A percentile compares a stretch with the other conserved stretches of the same genome.
These are phyloP conservation scores for Petaurus breviceps DNA, from an alignment of 2,113 vertebrate species.

Conservation along the genomic window DNA sequence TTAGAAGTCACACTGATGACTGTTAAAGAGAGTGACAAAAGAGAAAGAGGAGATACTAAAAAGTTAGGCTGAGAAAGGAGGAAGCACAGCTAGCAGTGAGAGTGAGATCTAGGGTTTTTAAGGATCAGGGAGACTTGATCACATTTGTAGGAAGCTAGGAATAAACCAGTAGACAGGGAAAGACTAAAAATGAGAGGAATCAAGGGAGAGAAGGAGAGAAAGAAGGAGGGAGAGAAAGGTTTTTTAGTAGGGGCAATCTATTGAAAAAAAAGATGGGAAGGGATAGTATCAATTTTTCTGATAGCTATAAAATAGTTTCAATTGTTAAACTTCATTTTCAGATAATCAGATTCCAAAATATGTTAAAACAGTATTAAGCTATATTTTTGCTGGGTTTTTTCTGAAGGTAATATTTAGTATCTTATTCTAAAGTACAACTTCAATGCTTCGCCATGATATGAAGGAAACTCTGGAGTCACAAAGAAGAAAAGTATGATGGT, in stretches of 20 bases:
- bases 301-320: background rate
- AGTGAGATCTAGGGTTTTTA: background rate
- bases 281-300: background rate
- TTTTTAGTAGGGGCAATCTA: background rate
- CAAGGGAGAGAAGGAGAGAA: background rate
- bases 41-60: background rate
- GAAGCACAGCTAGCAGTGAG: background rate
- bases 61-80: background rate
- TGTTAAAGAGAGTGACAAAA: background rate
- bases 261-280: background rate
- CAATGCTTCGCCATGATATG: background rate
- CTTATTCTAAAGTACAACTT: background rate
- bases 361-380: conserved; percentile 18
- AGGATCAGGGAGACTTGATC: background rate
- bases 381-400: background rate
- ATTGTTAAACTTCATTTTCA: conserved; percentile 2
- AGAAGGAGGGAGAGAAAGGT: background rate
- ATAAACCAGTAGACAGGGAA: background rate
- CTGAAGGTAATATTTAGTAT: background rate
- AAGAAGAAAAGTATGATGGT: background rate
- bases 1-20: background rate
- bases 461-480: background rate
- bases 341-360: conserved; percentile 36
- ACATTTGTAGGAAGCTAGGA: background rate
- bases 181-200: background rate